These are phyloP conservation scores for Tachysurus vachellii DNA, from an alignment of 2,113 vertebrate species.

Conservation along the genomic window DNA sequence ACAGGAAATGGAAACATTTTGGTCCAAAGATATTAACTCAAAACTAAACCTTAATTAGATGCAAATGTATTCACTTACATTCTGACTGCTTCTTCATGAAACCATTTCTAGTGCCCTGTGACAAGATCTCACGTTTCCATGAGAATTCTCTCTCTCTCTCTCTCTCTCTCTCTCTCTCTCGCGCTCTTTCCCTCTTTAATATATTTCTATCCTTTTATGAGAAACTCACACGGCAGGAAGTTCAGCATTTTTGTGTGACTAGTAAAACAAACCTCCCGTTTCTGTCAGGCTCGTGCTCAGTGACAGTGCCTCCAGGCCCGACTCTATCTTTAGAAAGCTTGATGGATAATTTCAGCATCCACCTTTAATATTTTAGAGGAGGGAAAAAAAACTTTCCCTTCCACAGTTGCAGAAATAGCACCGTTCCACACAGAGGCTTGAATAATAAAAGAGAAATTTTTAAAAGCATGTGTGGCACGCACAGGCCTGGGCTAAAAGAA, in stretches of 20 bases:
- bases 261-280: slow-evolving; percentile 12
- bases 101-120: not conserved
- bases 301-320: slow-evolving; percentile 16
- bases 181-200: not conserved
- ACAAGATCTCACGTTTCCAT: not conserved
- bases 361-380: slow-evolving; percentile 57
- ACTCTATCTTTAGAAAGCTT: slow-evolving; percentile 40
- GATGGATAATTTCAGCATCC: slow-evolving; percentile 48
- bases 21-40: not conserved
- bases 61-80: not conserved
- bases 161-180: not conserved
- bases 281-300: not conserved
- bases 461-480: slow-evolving; percentile 54
- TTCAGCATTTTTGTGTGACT: not conserved
- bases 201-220: not conserved
- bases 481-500: not conserved
- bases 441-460: slow-evolving; percentile 63
- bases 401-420: slow-evolving; percentile 57
- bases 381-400: slow-evolving; percentile 4
- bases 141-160: not conserved
- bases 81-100: not conserved
- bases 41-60: not conserved
- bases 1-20: not conserved
- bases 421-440: slow-evolving; percentile 50
- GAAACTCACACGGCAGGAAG: not conserved